Evolutionary conservation across 2,797 vertebrate genomes (phyloP).

Genomic region (Selene dorsalis): DNA sequence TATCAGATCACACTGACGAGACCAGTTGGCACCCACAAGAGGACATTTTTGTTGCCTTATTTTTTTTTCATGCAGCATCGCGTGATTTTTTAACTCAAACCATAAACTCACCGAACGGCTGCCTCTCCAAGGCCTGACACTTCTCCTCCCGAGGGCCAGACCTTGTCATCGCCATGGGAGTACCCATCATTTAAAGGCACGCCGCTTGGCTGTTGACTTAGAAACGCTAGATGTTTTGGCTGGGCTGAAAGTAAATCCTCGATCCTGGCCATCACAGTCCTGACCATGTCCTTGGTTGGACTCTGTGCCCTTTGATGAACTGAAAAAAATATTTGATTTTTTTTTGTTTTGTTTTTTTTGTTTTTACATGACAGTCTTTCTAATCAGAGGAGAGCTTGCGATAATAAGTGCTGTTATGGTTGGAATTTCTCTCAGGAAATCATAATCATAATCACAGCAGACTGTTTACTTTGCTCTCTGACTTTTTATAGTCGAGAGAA

Average conservation of each 20-base stretch:
- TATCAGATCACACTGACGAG: slow-evolving; percentile 68
- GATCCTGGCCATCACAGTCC: slow-evolving; percentile 29
- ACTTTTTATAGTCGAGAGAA: slow-evolving; percentile 60
- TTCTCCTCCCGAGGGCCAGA: slow-evolving; percentile 59
- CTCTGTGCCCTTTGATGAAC: slow-evolving; percentile 65
- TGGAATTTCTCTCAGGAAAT: slow-evolving; percentile 68
- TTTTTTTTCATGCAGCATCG: slow-evolving; percentile 68
- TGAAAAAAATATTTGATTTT: slow-evolving; percentile 39
- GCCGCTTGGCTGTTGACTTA: slow-evolving; percentile 62
- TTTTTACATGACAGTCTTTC: slow-evolving; percentile 65
- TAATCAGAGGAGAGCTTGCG: slow-evolving; percentile 69
- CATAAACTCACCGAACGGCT: slow-evolving; percentile 62
- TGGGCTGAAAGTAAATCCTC: slow-evolving; percentile 49
- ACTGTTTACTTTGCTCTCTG: slow-evolving; percentile 67
- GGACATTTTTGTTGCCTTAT: slow-evolving; percentile 66
- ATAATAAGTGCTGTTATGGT: slow-evolving; percentile 70
- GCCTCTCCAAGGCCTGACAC: slow-evolving; percentile 57
- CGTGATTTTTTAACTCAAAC: slow-evolving; percentile 73
- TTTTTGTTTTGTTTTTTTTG: slow-evolving; percentile 13
- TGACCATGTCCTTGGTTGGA: slow-evolving; percentile 63
- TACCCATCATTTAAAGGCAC: slow-evolving; percentile 63
- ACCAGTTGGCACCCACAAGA: slow-evolving; percentile 48
- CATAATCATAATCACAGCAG: slow-evolving; percentile 63
- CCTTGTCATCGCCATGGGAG: slow-evolving; percentile 73
- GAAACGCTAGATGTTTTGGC: slow-evolving; percentile 68